Percentiles rank a stretch among this genome's conserved stretches.
Evolutionary conservation across 2,797 vertebrate genomes (phyloP).

Genomic region (Megaceryle alcyon): DNA sequence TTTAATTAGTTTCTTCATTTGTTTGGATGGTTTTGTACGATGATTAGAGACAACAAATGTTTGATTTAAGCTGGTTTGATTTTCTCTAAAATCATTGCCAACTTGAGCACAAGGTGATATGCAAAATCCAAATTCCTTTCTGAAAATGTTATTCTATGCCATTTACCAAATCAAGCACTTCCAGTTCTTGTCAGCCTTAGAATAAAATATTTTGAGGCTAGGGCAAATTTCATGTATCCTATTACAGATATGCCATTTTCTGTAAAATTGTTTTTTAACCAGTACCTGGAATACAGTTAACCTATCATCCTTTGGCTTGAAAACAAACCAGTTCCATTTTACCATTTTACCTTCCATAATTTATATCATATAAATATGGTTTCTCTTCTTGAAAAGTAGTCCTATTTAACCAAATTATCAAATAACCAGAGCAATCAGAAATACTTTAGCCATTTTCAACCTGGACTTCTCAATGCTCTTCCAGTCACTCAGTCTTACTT

Average conservation of each 20-base stretch:
- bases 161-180: neutral
- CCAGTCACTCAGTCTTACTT: neutral
- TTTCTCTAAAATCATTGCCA: neutral
- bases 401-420: neutral
- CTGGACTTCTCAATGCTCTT: neutral
- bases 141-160: neutral
- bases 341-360: neutral
- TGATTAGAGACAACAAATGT: neutral
- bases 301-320: neutral
- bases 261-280: neutral
- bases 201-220: neutral
- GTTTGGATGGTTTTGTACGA: neutral
- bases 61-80: neutral
- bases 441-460: neutral
- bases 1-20: neutral
- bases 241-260: neutral
- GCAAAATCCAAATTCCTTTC: neutral
- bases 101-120: neutral
- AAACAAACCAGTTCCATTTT: fast-evolving
- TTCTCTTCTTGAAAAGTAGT: neutral
- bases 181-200: neutral
- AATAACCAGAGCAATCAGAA: neutral
- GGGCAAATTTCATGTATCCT: neutral
- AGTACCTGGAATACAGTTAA: neutral
- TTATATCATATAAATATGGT: neutral